Conservation (phyloP, 2,797 vertebrate species). For the Protonibea diacanthus region DNA sequence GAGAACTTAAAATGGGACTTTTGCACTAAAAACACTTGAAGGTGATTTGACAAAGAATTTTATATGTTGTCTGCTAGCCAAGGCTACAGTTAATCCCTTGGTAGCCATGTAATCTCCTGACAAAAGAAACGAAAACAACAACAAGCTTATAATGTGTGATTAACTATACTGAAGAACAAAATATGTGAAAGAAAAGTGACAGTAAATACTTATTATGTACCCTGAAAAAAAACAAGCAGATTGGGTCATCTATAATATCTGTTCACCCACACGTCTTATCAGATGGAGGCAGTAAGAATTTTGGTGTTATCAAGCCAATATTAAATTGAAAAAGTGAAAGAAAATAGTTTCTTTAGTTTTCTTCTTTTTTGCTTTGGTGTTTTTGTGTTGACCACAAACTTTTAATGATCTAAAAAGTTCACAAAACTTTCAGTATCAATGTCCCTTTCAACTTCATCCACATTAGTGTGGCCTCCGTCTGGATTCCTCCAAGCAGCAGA, state of each 20-base stretch:
- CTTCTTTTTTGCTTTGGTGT: not conserved
- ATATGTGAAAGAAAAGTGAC: not conserved
- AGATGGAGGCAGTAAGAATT: not conserved
- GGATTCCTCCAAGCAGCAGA: not conserved
- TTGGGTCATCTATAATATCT: not conserved
- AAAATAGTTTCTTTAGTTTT: not conserved
- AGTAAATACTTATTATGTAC: not conserved
- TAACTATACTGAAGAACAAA: not conserved
- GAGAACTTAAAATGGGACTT: not conserved
- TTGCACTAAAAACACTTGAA: not conserved
- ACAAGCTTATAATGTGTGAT: not conserved
- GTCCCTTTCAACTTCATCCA: conserved; percentile 13
- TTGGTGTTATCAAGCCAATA: not conserved
- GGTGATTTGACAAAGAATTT: too few relatives aligned
- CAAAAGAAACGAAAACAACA: not conserved
- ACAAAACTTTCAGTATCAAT: not conserved
- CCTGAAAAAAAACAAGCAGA: not conserved
- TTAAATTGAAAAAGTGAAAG: not conserved
- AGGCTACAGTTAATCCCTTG: not conserved
- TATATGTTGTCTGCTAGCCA: not conserved
- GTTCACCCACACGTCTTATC: not conserved
- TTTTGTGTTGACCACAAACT: conserved; percentile 18
- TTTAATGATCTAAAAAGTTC: conserved; percentile 28
- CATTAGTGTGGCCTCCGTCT: not conserved
- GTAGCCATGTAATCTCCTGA: not conserved